Conservation (phyloP, 2,797 vertebrate genomes). For the Sebastes variabilis region DNA sequence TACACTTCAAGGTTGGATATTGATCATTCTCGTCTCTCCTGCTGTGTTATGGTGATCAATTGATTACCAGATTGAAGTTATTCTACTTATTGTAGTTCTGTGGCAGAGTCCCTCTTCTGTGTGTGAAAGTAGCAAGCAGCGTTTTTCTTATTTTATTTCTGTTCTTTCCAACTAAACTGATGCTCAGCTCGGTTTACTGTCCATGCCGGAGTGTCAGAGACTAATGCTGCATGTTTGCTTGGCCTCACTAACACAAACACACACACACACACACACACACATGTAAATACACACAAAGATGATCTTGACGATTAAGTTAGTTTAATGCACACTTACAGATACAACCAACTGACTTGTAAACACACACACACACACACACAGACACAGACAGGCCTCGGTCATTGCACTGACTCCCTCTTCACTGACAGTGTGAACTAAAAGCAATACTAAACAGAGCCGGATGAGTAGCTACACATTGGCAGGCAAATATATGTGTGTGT, state of each 20-base stretch:
- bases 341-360: background rate
- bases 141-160: background rate
- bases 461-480: constrained; percentile 40
- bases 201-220: constrained; percentile 44
- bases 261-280: constrained; percentile 15
- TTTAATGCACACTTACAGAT: background rate
- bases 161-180: constrained; percentile 15
- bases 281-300: constrained; percentile 20
- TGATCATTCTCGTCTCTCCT: background rate
- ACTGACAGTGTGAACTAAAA: constrained; percentile 61
- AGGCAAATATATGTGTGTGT: constrained; percentile 12
- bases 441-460: constrained; percentile 73
- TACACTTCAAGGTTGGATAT: background rate
- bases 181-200: constrained; percentile 43
- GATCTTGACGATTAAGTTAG: background rate
- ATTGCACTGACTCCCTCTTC: constrained; percentile 43
- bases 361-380: constrained; percentile 17
- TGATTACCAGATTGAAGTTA: background rate
- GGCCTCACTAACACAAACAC: constrained; percentile 56
- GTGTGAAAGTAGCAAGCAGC: background rate
- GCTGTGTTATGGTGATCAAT: background rate
- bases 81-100: constrained; percentile 48
- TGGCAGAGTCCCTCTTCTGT: constrained; percentile 8
- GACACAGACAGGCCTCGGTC: constrained; percentile 32
- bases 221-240: constrained; percentile 77